Conservation (phyloP, 1,140 invertebrate species). For the Holotrichia oblita region DNA sequence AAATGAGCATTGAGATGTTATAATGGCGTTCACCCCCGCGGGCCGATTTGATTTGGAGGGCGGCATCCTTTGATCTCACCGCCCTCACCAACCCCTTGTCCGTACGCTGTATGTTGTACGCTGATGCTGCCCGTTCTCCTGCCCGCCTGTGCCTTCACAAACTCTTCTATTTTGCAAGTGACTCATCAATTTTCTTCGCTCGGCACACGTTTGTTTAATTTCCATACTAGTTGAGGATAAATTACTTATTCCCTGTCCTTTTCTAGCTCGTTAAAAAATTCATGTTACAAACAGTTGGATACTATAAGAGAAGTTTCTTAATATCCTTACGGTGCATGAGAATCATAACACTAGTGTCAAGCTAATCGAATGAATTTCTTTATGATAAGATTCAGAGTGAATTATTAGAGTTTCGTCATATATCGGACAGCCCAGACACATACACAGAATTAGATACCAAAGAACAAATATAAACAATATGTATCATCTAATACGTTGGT, state of each 20-base stretch:
- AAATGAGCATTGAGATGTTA: conserved; percentile 62
- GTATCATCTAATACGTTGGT: no score
- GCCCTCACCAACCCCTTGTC: conserved; percentile 51
- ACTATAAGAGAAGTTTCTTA: neutral
- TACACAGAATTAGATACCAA: no score
- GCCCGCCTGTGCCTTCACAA: conserved; percentile 43
- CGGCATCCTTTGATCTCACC: conserved; percentile 62
- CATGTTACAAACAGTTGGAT: neutral
- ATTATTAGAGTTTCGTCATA: no score
- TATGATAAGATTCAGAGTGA: no score
- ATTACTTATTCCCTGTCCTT: conserved; percentile 1
- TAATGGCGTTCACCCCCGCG: conserved; percentile 59
- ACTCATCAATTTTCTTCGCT: conserved; percentile 57
- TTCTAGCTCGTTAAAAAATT: conserved; percentile 4
- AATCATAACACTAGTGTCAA: neutral
- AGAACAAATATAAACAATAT: no score
- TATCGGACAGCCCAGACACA: no score
- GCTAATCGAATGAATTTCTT: no score
- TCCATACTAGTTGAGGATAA: conserved; percentile 4
- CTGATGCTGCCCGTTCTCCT: conserved; percentile 38
- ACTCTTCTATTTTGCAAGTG: conserved; percentile 59
- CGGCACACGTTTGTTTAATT: conserved; percentile 34
- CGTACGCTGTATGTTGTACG: conserved; percentile 31
- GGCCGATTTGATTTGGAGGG: conserved; percentile 60
- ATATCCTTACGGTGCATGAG: neutral